Conservation (phyloP, 2,113 vertebrate species). For the Edolisoma coerulescens region DNA sequence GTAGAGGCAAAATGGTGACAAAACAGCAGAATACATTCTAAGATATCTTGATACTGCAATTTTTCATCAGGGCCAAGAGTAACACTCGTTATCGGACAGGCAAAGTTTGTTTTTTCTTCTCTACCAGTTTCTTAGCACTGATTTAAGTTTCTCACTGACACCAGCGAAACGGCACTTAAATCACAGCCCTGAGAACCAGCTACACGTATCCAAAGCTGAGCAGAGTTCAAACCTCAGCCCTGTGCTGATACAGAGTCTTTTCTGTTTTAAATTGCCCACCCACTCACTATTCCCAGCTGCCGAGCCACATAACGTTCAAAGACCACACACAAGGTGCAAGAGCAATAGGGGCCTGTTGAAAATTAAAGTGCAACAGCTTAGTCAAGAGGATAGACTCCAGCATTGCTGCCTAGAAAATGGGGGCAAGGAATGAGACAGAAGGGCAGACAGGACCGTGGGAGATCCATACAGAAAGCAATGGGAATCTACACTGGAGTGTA, state of each 20-base stretch:
- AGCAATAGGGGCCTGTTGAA: conserved; percentile 67
- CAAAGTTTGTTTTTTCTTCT: conserved; percentile 16
- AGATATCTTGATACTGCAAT: not conserved
- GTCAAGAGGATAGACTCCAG: conserved; percentile 14
- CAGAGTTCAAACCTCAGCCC: conserved; percentile 67
- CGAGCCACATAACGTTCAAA: conserved; percentile 63
- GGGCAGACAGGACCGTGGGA: not conserved
- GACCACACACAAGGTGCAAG: conserved; percentile 78
- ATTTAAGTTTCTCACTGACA: conserved; percentile 47
- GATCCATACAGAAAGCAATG: not conserved
- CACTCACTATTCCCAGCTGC: conserved; percentile 76
- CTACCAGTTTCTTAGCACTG: not conserved
- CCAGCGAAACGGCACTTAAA: conserved; percentile 38
- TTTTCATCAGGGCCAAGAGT: not conserved
- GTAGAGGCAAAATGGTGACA: not conserved
- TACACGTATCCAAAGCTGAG: conserved; percentile 65
- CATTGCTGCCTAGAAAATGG: not conserved
- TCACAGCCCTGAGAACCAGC: conserved; percentile 50
- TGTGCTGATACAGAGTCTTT: conserved; percentile 71
- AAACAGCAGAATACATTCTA: not conserved
- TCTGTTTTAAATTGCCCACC: conserved; percentile 66
- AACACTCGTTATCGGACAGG: not conserved
- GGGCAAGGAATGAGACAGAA: not conserved
- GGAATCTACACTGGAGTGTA: not conserved
- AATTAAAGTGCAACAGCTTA: conserved; percentile 65